These are phyloP conservation scores for Perodicticus potto DNA, from an alignment of 2,797 vertebrate species.

Conservation along the genomic window DNA sequence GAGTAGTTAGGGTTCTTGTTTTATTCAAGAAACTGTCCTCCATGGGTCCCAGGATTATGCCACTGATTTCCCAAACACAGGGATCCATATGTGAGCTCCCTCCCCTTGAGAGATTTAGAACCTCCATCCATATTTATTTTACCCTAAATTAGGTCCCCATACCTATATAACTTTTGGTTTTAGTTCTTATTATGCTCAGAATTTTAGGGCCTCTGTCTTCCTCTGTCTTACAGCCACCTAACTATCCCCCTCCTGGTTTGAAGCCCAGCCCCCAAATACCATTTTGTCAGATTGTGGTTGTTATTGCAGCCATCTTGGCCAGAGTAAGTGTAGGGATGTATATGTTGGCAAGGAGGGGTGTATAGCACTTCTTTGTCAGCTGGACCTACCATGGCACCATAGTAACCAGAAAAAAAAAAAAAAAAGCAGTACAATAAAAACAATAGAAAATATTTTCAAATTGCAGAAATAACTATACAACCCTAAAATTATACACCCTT, in stretches of 20 bases:
- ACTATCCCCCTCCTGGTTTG: background rate
- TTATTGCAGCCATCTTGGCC: background rate
- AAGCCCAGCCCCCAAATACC: background rate
- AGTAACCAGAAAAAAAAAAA: background rate
- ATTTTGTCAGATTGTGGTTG: background rate
- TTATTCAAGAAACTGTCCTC: background rate
- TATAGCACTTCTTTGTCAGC: background rate
- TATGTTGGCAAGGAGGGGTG: rapidly evolving
- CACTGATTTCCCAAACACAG: background rate
- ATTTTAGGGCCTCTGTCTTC: background rate
- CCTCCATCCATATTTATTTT: background rate
- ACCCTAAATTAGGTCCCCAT: background rate
- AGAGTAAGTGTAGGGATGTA: background rate
- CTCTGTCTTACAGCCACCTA: background rate
- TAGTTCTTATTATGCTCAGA: background rate
- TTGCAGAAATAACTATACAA: background rate
- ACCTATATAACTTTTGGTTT: background rate
- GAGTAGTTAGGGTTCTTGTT: background rate
- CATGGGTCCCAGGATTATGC: too few species aligned
- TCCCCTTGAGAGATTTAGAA: background rate
- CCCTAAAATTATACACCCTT: background rate
- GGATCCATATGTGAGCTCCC: background rate
- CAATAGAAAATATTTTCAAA: background rate
- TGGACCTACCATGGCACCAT: background rate
- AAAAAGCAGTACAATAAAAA: background rate